These are phyloP conservation scores for Neuroterus valhalla DNA, from an alignment of 1,140 invertebrate species.

Conservation along the genomic window DNA sequence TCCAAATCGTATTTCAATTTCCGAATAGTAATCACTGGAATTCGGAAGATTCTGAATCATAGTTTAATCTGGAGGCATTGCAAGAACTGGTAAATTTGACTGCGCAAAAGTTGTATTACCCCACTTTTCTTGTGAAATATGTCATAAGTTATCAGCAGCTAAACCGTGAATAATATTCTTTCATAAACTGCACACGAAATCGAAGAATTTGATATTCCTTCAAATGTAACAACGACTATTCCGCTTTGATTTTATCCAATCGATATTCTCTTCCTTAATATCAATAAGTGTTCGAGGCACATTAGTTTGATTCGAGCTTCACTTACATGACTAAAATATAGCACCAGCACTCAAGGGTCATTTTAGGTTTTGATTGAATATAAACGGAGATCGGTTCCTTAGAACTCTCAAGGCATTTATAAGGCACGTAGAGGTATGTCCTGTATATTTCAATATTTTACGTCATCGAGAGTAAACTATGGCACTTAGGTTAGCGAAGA, in stretches of 20 bases:
- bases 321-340: conserved; percentile 7
- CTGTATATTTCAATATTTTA: background rate
- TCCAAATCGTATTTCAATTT: too few relatives aligned
- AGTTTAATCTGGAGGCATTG: too few relatives aligned
- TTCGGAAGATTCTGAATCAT: too few relatives aligned
- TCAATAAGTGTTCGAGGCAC: conserved; percentile 9
- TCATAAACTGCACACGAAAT: too few relatives aligned
- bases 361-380: conserved; percentile 10
- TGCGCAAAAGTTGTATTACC: too few relatives aligned
- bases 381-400: background rate
- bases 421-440: background rate
- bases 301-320: conserved; percentile 16
- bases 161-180: too few relatives aligned
- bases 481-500: conserved; percentile 15
- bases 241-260: background rate
- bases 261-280: conserved; percentile 1
- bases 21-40: too few relatives aligned
- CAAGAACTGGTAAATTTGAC: too few relatives aligned
- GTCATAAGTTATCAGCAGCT: too few relatives aligned
- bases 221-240: conserved; percentile 10
- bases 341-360: conserved; percentile 4
- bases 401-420: background rate
- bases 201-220: too few relatives aligned
- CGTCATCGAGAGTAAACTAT: conserved; percentile 8
- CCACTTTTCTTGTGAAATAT: too few relatives aligned